Evolutionary conservation across 2,888 invertebrate species (phyloP).

Genomic region (Scaptomyza flava): DNA sequence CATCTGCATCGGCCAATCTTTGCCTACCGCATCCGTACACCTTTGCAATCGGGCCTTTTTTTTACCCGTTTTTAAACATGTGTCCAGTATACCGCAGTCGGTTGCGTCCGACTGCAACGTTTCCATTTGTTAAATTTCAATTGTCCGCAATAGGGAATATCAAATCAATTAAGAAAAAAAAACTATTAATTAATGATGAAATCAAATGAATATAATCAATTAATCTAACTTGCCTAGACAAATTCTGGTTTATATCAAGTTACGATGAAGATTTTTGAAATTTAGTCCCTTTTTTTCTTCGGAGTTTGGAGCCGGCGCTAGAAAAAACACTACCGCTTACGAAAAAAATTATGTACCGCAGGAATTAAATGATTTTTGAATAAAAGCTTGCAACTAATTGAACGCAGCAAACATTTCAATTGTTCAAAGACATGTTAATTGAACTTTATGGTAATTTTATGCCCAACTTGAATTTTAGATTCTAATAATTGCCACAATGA

Average conservation of each 20-base stretch:
- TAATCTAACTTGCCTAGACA: constrained; percentile 19
- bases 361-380: constrained; percentile 28
- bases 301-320: neutral
- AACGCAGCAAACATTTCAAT: constrained; percentile 38
- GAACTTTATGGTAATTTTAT: constrained; percentile 20
- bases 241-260: constrained; percentile 35
- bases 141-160: constrained; percentile 59
- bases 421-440: constrained; percentile 21
- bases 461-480: constrained; percentile 13
- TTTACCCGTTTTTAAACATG: too few relatives aligned
- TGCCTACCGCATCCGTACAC: too few relatives aligned
- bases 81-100: too few relatives aligned
- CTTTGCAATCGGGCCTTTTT: too few relatives aligned
- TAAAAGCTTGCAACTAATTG: constrained; percentile 25
- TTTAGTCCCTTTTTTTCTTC: neutral
- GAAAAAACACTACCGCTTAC: constrained; percentile 2
- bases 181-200: constrained; percentile 57
- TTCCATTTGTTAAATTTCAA: constrained; percentile 36
- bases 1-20: too few relatives aligned
- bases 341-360: constrained; percentile 9
- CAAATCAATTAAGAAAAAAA: constrained; percentile 56
- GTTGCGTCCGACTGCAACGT: too few relatives aligned
- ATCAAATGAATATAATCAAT: constrained; percentile 63
- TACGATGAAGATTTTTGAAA: constrained; percentile 26
- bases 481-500: constrained; percentile 3